A percentile compares a stretch with the other conserved stretches of the same genome.
Evolutionary conservation across 2,888 invertebrate species (phyloP).

Genomic region (Hecatera dysodea): DNA sequence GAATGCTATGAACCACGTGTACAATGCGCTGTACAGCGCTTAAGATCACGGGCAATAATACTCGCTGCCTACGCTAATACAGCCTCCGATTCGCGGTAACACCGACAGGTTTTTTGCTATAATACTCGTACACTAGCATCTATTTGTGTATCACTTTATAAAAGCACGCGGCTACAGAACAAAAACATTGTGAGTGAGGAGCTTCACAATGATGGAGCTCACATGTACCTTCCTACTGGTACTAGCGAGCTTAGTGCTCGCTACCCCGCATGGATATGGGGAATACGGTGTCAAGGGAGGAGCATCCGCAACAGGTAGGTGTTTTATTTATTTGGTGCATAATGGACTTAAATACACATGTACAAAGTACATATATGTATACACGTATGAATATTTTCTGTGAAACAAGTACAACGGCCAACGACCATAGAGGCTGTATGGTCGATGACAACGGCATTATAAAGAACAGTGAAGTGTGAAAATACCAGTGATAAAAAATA

Average conservation of each 20-base stretch:
- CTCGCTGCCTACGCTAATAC: constrained; percentile 79
- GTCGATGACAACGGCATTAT: too few relatives aligned
- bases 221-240: constrained; percentile 79
- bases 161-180: constrained; percentile 80
- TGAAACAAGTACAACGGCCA: too few relatives aligned
- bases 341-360: constrained; percentile 8
- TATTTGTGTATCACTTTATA: constrained; percentile 89
- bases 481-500: neutral
- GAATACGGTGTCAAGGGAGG: constrained; percentile 86
- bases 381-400: neutral
- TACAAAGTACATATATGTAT: neutral
- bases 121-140: constrained; percentile 75
- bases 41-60: constrained; percentile 79
- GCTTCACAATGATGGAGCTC: constrained; percentile 87
- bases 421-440: too few relatives aligned
- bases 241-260: constrained; percentile 76
- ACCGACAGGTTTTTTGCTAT: constrained; percentile 86
- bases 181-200: constrained; percentile 84
- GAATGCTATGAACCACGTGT: constrained; percentile 10
- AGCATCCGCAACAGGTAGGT: constrained; percentile 82
- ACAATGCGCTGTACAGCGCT: constrained; percentile 56
- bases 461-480: neutral
- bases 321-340: constrained; percentile 8
- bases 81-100: constrained; percentile 85
- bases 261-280: constrained; percentile 85